Base-by-base conservation (phyloP, 2,113 vertebrate genomes). In the Xyrauchen texanus region DNA sequence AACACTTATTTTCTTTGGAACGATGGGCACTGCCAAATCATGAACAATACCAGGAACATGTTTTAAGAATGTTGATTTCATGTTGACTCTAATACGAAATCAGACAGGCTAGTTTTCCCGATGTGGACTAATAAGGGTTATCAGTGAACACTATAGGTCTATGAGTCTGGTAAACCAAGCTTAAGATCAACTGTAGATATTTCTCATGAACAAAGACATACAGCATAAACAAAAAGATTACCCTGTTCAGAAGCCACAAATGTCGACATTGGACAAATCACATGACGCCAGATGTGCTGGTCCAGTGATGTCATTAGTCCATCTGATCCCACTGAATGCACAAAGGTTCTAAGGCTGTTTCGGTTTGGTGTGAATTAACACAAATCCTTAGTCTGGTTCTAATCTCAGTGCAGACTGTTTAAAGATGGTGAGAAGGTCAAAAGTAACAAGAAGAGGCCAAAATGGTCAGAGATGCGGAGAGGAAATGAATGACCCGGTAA, bases 401-500 rank as follows among this genome's bases (percentile, higher is more conserved):
- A 66, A 80, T 53, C 62, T 80, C 21, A 34, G 21, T 34, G 21
- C 21, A 34, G 21, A 64, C 47, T 15, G 47, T 42, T 47, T 47
- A 3, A 34, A 34, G 21, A 1, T 34, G 21, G 16, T n/a, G 12
- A 8, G 61, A 61, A 64, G 64, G 77, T 94, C 90, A 98, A 86
- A 97, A 86, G 81, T 94, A 81, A 87, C 93, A 94, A 83, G 95
- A 97, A 49, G 92, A 77, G 4, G 91, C 87, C 10, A 97, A 89
- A n/a, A 96, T 89, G 53, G 90, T 82, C 69, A 98, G 89, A n/a
- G 93, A 91, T 70, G 90, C 87, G 16, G 91, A 87, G 81, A 96
- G 83, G 77, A 97, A 96, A 85, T 96, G 91, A 6, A 93, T 91
- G 81, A 97, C 87, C 90, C 94, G 93, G 88, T 98, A 98, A 61